Evolutionary conservation across 2,888 invertebrate genomes (phyloP), one percentile per base, ranked within the genome.

Genomic region (Tenthredo mesomela): DNA sequence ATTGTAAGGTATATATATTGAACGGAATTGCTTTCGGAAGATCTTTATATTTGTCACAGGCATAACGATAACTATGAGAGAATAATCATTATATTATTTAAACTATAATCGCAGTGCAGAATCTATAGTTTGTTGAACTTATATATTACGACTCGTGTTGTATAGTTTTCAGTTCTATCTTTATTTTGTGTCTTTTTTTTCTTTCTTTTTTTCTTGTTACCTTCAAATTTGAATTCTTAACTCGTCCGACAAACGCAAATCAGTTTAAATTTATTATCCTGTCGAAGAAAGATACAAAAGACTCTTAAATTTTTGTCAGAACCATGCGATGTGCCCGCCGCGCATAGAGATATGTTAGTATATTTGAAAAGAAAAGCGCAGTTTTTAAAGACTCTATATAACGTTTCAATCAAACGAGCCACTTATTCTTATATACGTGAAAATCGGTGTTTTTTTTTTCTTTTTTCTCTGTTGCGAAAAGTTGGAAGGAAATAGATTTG

Each of bases 221-320:
- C 21, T 43, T 21, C 21, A 21, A n/a, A 73, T 73, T 73, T 73
- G 43, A 40, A 73, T 73, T 73, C 71, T 12, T 21, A 43, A 43
- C 71, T 73, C 71, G 71, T 73, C 43, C 43, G n/a, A 25, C 43
- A 43, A 40, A 73, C 40, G 71, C 43, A 73, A 73, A 73, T 73
- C 40, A 73, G 71, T 43, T 43, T 18, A 43, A 43, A 73, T 73
- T 73, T 73, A 73, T 73, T 43, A 43, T 43, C 3, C 43, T 10
- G 43, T 29, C 43, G 21, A 21, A 40, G 25, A 73, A 43, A 9
- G 29, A 29, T 29, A 67, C 7, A 67, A 67, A 67, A 67, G 3
- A 2, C 15, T 15, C 47, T 15, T 47, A 15, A 73, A 73, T n/a
- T 33, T 71, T 43, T 43, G 25, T 21, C 21, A 21, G 29, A 40